Evolutionary conservation across 2,888 invertebrate species (phyloP).

Genomic region (Amphipyra tragopoginis): DNA sequence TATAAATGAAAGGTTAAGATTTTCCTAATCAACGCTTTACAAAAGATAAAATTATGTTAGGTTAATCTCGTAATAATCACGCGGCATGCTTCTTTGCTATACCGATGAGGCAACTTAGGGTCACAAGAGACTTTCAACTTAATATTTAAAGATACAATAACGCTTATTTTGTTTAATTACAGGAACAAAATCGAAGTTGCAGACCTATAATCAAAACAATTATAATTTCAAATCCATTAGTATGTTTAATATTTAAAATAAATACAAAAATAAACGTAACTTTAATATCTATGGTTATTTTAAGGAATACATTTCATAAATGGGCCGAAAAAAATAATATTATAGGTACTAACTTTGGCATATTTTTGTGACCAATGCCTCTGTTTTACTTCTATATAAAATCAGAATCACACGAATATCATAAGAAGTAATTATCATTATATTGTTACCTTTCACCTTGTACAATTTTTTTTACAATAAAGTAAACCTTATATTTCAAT

Average conservation of each 20-base stretch:
- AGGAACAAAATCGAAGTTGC: constrained; percentile 17
- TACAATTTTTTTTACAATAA: constrained; percentile 32
- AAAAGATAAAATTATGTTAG: constrained; percentile 40
- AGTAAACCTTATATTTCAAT: constrained; percentile 11
- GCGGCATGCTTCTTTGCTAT: constrained; percentile 1
- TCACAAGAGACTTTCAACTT: constrained; percentile 4
- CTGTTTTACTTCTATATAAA: constrained; percentile 44
- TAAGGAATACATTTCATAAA: constrained; percentile 49
- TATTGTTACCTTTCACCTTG: constrained; percentile 32
- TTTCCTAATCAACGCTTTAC: constrained; percentile 37
- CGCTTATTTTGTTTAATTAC: constrained; percentile 11
- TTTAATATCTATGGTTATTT: constrained; percentile 47
- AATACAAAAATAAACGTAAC: constrained; percentile 36
- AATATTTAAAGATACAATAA: constrained; percentile 11
- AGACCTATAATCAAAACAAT: constrained; percentile 23
- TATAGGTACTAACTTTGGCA: constrained; percentile 80
- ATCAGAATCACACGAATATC: constrained; percentile 40
- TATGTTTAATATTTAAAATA: constrained; percentile 29
- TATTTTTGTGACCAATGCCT: constrained; percentile 81
- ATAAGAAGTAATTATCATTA: constrained; percentile 34
- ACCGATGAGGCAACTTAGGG: constrained; percentile 18
- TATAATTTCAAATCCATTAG: constrained; percentile 28
- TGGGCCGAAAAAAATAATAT: constrained; percentile 59
- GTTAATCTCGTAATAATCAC: constrained; percentile 34
- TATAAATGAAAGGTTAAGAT: constrained; percentile 1